Base-by-base conservation (phyloP, 2,888 invertebrate genomes). In the Brachyopa scutellaris region DNA sequence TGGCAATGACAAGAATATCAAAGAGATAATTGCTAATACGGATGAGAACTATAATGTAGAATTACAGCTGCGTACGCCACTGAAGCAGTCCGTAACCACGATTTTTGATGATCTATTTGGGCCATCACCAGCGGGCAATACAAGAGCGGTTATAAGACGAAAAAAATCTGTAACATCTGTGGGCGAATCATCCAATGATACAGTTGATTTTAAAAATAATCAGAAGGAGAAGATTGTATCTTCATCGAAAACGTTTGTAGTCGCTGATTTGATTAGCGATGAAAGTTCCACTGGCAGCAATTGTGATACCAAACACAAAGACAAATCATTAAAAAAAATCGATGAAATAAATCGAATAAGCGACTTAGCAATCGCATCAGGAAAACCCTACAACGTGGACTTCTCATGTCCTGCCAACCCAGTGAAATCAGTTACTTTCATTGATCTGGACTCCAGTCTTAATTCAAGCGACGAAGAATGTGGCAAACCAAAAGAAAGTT, bases 381-480 rank as follows among this genome's bases (percentile, higher is more conserved):
- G 42, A 29, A 8, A 42, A 21, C 21, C 0, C 5, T 6, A n/a
- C n/a, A n/a, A n/a, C n/a, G n/a, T n/a, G n/a, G n/a, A n/a, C n/a
- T n/a, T n/a, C n/a, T n/a, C n/a, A n/a, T n/a, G n/a, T 0, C 2
- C 26, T 11, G 17, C 3, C 6, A 19, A 40, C 0, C 6, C 53
- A 8, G 13, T 8, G 1, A 55, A 23, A 26, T 1, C 11, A 0
- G 62, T 76, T 6, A 53, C 47, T 40, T 69, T 77, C n/a, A 6
- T 15, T 13, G 69, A 62, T 17, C 26, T 77, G 1, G 69, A 77
- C 40, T 78, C 64, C 1, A 70, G 62, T 23, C 62, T 70, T 49
- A 55, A 77, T 40, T 77, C 69, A 47, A 77, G 69, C 53, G 62
- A 77, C 0, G 67, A 61, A 9, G 57, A 67, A 26, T 7, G 38